These are phyloP conservation scores for Torymus tubicola DNA, from an alignment of 2,888 invertebrate genomes.

Conservation along the genomic window DNA sequence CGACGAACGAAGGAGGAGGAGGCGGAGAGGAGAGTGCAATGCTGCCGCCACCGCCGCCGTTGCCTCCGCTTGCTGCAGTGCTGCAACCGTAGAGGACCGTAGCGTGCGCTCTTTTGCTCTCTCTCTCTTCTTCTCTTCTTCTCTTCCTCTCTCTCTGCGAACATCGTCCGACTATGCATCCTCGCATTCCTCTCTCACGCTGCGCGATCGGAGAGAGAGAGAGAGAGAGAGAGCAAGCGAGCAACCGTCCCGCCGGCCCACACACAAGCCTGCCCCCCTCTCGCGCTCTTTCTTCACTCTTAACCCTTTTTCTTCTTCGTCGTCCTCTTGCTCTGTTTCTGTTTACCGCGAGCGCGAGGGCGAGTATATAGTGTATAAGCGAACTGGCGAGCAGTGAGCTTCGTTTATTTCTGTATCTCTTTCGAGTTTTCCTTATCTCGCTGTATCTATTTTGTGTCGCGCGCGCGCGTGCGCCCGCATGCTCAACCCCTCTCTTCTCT, in stretches of 20 bases:
- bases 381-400: not conserved
- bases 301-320: constrained; percentile 50
- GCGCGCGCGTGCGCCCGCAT: too few relatives aligned
- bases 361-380: too few relatives aligned
- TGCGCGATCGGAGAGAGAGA: constrained; percentile 61
- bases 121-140: too few relatives aligned
- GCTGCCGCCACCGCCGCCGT: too few relatives aligned
- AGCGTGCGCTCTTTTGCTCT: not conserved
- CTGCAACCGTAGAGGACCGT: not conserved
- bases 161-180: constrained; percentile 72
- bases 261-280: constrained; percentile 35
- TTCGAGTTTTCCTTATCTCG: constrained; percentile 36
- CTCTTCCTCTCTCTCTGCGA: constrained; percentile 27
- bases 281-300: constrained; percentile 6
- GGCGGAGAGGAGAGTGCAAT: constrained; percentile 1
- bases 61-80: too few relatives aligned
- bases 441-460: constrained; percentile 32
- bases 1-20: not conserved
- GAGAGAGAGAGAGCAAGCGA: too few relatives aligned
- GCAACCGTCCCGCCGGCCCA: constrained; percentile 46
- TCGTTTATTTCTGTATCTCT: constrained; percentile 32
- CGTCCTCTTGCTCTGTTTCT: constrained; percentile 45
- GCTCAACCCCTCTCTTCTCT: too few relatives aligned
- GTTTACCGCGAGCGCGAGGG: too few relatives aligned
- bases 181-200: constrained; percentile 75